Conservation (phyloP, 2,113 vertebrate species). For the Vidua macroura region DNA sequence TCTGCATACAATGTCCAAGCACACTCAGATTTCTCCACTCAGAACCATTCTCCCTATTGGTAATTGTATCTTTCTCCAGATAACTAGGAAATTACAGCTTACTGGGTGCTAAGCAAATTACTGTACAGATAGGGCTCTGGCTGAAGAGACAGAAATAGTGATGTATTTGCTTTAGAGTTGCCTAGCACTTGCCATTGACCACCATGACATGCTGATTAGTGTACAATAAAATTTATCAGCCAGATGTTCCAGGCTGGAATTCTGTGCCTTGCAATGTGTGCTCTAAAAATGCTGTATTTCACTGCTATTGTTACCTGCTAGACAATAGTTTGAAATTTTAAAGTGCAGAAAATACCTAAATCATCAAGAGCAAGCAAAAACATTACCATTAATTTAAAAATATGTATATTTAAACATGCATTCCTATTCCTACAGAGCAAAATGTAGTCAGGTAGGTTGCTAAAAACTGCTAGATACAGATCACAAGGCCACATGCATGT, state of each 20-base stretch:
- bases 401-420: neutral
- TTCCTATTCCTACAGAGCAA: neutral
- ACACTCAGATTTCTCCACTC: neutral
- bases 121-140: neutral
- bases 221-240: neutral
- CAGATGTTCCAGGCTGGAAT: neutral
- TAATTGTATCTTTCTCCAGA: neutral
- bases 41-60: neutral
- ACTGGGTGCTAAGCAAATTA: neutral
- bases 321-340: neutral
- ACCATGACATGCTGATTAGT: neutral
- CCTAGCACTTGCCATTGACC: neutral
- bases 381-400: neutral
- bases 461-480: neutral
- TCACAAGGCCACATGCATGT: accelerated
- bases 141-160: neutral
- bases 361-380: neutral
- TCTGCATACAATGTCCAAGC: neutral
- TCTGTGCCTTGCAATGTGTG: neutral
- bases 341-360: neutral
- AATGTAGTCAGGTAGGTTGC: neutral
- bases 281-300: neutral
- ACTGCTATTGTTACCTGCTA: neutral
- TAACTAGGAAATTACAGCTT: conserved; percentile 1
- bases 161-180: neutral